Evolutionary conservation across 2,113 vertebrate species (phyloP).

Genomic region (Pipa parva): DNA sequence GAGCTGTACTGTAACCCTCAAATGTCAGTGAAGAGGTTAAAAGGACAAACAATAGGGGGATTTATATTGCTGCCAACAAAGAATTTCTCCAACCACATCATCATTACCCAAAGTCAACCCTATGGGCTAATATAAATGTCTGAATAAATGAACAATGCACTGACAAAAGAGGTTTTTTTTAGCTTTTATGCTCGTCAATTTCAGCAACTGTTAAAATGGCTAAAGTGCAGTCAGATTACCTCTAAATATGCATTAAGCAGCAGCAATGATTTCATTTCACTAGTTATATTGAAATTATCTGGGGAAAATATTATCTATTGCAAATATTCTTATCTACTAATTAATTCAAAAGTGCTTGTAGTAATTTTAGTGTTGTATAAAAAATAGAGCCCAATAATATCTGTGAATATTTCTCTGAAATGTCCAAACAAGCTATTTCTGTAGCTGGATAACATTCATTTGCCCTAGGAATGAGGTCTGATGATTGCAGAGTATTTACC

Average conservation of each 20-base stretch:
- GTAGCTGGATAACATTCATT: too few species aligned
- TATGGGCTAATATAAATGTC: constrained; percentile 20
- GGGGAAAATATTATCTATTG: constrained; percentile 44
- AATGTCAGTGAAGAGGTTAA: too few species aligned
- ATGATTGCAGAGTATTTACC: too few species aligned
- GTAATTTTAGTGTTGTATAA: constrained; percentile 45
- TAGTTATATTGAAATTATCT: constrained; percentile 36
- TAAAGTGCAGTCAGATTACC: constrained; percentile 63
- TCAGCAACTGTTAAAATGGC: constrained; percentile 8
- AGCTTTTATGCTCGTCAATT: constrained; percentile 38
- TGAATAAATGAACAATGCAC: constrained; percentile 53
- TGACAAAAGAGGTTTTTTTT: constrained; percentile 54
- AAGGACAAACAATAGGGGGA: too few species aligned
- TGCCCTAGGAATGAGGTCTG: too few species aligned
- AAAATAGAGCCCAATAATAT: constrained; percentile 35
- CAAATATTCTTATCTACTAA: constrained; percentile 48
- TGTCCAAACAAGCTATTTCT: constrained; percentile 1
- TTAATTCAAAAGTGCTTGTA: constrained; percentile 22
- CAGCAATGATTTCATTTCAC: constrained; percentile 42
- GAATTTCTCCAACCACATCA: constrained; percentile 6
- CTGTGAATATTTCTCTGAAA: constrained; percentile 23
- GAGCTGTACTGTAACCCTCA: too few species aligned
- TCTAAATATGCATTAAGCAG: constrained; percentile 47
- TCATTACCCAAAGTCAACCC: background rate
- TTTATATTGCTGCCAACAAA: constrained; percentile 43